phyloP scores from a whole-genome alignment of 2,888 invertebrate genomes.

The Cynaeus angustus region DNA sequence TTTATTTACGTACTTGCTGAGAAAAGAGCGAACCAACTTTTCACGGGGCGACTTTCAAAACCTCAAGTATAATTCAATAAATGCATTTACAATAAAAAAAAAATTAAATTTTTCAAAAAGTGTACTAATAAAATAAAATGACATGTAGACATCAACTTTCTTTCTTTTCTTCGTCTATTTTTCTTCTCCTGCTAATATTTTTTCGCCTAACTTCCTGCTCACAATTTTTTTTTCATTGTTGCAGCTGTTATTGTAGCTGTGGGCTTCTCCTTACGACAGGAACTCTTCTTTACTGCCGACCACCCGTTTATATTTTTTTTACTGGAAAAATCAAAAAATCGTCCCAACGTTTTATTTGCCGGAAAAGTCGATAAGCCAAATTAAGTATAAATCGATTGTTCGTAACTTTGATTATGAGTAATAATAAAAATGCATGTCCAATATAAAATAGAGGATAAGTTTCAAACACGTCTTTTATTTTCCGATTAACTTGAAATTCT shows the following conservation, averaged over 20 bases:
- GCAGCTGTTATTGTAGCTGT: not conserved
- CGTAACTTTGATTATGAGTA: too few relatives aligned
- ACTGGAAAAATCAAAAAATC: constrained; percentile 8
- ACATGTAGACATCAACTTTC: too few relatives aligned
- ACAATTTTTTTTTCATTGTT: too few relatives aligned
- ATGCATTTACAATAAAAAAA: not conserved
- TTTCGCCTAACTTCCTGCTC: too few relatives aligned
- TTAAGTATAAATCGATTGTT: not conserved
- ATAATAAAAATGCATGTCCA: too few relatives aligned
- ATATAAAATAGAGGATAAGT: too few relatives aligned
- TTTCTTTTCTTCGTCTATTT: not conserved
- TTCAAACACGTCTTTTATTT: too few relatives aligned
- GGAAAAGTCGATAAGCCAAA: not conserved
- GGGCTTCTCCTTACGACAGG: not conserved
- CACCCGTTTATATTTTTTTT: constrained; percentile 21
- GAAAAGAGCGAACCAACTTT: constrained; percentile 24
- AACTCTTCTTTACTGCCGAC: constrained; percentile 2
- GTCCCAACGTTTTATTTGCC: not conserved
- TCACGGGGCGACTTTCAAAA: constrained; percentile 28
- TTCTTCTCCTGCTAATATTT: not conserved
- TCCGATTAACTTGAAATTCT: too few relatives aligned
- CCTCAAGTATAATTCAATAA: not conserved
- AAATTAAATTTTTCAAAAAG: too few relatives aligned
- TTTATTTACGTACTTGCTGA: constrained; percentile 64
- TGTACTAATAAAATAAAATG: too few relatives aligned